These are phyloP conservation scores for Channa maculata DNA, from an alignment of 2,113 vertebrate species.

Conservation along the genomic window DNA sequence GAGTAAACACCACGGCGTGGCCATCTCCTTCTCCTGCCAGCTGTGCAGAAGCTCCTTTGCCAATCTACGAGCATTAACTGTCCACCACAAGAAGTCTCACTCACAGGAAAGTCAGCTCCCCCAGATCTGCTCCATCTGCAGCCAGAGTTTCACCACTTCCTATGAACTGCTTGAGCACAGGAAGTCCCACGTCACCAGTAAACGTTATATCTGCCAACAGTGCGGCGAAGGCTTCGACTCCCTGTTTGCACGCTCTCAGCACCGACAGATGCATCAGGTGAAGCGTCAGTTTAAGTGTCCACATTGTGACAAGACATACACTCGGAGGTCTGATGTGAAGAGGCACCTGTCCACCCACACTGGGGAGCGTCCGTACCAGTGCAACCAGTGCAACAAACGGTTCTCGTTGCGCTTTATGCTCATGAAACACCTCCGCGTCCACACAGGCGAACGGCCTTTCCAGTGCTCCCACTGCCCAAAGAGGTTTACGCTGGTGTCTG, in stretches of 20 bases:
- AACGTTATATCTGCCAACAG: slow-evolving; percentile 73
- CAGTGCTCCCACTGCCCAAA: slow-evolving; percentile 79
- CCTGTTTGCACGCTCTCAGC: slow-evolving; percentile 75
- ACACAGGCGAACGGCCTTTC: slow-evolving; percentile 79
- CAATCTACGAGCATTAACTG: slow-evolving; percentile 72
- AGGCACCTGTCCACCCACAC: slow-evolving; percentile 77
- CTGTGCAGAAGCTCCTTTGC: slow-evolving; percentile 69
- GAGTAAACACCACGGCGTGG: slow-evolving; percentile 77
- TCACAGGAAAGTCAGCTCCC: slow-evolving; percentile 67
- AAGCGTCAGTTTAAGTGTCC: slow-evolving; percentile 78
- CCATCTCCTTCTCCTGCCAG: slow-evolving; percentile 74
- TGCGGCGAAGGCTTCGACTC: slow-evolving; percentile 80
- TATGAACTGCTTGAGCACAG: slow-evolving; percentile 72
- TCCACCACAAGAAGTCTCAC: slow-evolving; percentile 78
- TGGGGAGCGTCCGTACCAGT: slow-evolving; percentile 79
- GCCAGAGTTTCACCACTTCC: slow-evolving; percentile 61
- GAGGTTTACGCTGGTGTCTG: slow-evolving; percentile 77
- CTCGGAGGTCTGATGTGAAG: slow-evolving; percentile 80
- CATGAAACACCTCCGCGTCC: slow-evolving; percentile 74
- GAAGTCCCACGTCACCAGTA: slow-evolving; percentile 65
- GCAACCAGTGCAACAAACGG: slow-evolving; percentile 74
- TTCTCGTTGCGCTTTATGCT: slow-evolving; percentile 84
- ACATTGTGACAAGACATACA: slow-evolving; percentile 82
- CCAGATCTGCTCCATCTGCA: slow-evolving; percentile 83
- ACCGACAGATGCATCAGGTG: slow-evolving; percentile 71